phyloP scores from a whole-genome alignment of 1,140 invertebrate species.

The Triops longicaudatus region DNA sequence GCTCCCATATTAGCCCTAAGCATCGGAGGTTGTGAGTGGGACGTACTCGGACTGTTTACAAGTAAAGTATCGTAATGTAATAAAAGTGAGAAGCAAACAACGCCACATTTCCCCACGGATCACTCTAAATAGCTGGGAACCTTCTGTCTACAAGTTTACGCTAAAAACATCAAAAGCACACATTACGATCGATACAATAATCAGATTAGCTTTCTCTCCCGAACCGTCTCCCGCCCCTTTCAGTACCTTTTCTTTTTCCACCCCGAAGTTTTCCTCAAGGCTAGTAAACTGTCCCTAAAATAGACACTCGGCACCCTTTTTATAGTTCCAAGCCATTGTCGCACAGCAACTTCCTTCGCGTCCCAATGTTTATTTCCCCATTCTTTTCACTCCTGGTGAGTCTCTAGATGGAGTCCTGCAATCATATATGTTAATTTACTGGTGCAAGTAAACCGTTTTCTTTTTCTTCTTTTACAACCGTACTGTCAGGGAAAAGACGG shows the following conservation, averaged over 20 bases:
- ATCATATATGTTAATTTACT: no score
- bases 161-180: neutral
- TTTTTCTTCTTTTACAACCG: neutral
- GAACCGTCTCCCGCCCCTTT: neutral
- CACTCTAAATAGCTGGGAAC: neutral
- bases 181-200: conserved; percentile 1
- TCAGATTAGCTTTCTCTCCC: neutral
- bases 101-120: neutral
- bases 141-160: neutral
- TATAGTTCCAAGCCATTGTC: no score
- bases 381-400: no score
- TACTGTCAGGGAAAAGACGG: neutral
- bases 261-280: neutral
- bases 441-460: neutral
- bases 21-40: neutral
- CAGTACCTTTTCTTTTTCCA: neutral
- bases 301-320: no score
- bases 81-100: neutral
- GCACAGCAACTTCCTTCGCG: no score
- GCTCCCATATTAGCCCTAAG: neutral
- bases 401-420: no score
- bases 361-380: no score
- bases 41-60: neutral
- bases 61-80: neutral
- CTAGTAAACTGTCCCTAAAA: neutral